Evolutionary conservation across 2,888 invertebrate genomes (phyloP), one percentile per base, ranked within the genome.

Genomic region (Epistrophella euchroma): DNA sequence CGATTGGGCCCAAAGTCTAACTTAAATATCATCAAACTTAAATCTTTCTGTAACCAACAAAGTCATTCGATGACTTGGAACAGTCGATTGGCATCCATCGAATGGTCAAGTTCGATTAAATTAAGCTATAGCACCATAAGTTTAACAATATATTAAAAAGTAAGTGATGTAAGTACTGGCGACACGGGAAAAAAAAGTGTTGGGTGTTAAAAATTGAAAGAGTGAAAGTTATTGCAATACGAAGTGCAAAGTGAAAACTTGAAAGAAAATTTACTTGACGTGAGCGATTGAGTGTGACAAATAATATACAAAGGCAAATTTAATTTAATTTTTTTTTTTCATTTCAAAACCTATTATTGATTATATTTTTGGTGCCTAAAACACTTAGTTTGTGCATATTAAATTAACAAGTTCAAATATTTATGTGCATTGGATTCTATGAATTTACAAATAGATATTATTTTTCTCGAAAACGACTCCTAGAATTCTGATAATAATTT

Each of bases 21-120:
- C 10, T 32, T 19, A 17, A 66, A 66, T 60, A n/a, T n/a, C n/a
- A n/a, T n/a, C 15, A 45, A 73, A 15, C 10, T 32, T 19, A 17
- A 66, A 66, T 60, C 9, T 37, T 50, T 52, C 32, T 52, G 64
- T 28, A 52, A 22, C 15, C 50, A 52, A 19, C 28, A 58, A 66
- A 15, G 28, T 52, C 45, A 68, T 45, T 35, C 28, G 55, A 43
- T 55, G 25, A 37, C 28, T 70, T 70, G 45, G 9, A 32, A 19
- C 83, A 83, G 83, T 83, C 68, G 55, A 64, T 70, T 40, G 19
- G 45, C 62, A 35, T 62, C 77, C 68, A 74, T 28, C 55, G 68
- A 55, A 45, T 78, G 60, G 52, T 83, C 37, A 78, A 73, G 83
- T 74, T 74, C 78, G 37, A 7, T n/a, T 4, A 17, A 56, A 22